phyloP scores from a whole-genome alignment of 2,113 vertebrate genomes.

The human (Homo sapiens) region DNA sequence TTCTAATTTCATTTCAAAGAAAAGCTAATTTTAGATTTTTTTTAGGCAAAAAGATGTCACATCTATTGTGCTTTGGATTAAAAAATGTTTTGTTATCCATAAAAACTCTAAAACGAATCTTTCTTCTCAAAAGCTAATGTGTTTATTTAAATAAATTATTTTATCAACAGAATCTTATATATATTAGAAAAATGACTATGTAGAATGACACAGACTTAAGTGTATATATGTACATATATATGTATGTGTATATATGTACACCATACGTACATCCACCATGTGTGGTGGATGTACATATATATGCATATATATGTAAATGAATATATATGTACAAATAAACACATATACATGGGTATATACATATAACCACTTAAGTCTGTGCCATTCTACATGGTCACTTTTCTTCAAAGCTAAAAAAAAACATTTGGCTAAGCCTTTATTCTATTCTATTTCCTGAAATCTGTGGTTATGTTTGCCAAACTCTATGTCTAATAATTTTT shows the following conservation, averaged over 20 bases:
- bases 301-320: no score
- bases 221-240: no score
- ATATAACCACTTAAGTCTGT: neutral
- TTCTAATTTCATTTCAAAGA: conserved; percentile 53
- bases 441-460: neutral
- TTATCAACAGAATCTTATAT: neutral
- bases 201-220: no score
- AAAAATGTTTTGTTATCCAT: conserved; percentile 16
- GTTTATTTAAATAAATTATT: conserved; percentile 12
- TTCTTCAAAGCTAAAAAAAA: neutral
- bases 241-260: no score
- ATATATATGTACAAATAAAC: no score
- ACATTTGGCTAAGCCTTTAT: neutral
- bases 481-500: neutral
- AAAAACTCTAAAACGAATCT: neutral
- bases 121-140: neutral
- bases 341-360: no score
- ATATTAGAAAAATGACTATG: neutral
- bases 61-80: conserved; percentile 31
- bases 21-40: conserved; percentile 42
- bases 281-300: no score
- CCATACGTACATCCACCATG: no score
- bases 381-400: neutral
- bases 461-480: neutral
- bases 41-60: conserved; percentile 40